These are phyloP conservation scores for Platysteira castanea DNA, from an alignment of 2,113 vertebrate genomes.

Conservation along the genomic window DNA sequence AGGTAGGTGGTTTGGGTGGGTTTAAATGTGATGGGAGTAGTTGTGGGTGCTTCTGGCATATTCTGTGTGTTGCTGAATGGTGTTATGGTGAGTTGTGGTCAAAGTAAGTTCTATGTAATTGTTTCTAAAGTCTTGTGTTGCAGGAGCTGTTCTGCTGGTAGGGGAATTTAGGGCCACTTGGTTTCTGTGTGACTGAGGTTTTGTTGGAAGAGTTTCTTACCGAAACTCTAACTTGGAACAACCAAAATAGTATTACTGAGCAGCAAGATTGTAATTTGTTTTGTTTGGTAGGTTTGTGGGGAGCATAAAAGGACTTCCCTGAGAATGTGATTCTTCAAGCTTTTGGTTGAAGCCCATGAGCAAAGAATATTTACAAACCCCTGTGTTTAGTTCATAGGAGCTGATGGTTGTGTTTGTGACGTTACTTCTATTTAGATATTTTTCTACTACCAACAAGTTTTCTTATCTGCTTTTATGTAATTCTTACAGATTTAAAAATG, in stretches of 20 bases:
- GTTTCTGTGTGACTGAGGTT: not conserved
- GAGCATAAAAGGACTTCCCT: not conserved
- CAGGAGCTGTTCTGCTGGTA: fast-evolving
- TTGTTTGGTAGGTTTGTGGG: not conserved
- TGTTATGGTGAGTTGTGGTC: not conserved
- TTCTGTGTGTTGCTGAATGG: fast-evolving
- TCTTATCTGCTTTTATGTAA: not conserved
- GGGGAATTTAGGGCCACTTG: not conserved
- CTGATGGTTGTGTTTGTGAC: not conserved
- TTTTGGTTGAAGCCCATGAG: not conserved
- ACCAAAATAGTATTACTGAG: not conserved
- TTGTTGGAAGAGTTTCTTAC: not conserved
- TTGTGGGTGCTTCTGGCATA: fast-evolving
- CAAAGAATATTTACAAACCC: not conserved
- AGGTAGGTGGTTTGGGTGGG: not conserved
- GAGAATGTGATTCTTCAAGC: not conserved
- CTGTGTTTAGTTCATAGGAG: not conserved
- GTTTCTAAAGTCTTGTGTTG: not conserved
- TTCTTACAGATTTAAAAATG: not conserved
- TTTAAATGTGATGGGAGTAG: fast-evolving
- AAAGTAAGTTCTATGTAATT: fast-evolving
- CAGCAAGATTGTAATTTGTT: not conserved
- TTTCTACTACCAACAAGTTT: not conserved
- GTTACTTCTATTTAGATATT: not conserved
- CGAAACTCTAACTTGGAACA: not conserved